Percentiles rank a stretch among this genome's conserved stretches.
Evolutionary conservation across 37 sponge, comb jelly and placozoan species (phyloP).

Genomic region (Ianthella basta): DNA sequence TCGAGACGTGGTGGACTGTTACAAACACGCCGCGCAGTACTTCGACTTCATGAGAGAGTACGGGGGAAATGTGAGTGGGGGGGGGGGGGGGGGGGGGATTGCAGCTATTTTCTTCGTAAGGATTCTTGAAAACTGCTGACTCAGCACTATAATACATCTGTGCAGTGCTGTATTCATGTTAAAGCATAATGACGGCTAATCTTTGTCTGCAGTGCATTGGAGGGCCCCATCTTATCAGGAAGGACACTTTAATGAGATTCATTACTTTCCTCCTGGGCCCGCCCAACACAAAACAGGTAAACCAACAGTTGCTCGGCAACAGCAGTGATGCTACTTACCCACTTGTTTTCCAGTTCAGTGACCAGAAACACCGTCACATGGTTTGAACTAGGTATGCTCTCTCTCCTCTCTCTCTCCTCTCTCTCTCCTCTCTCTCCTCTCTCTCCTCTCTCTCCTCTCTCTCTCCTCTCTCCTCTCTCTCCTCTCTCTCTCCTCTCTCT

Average conservation of each 20-base stretch:
- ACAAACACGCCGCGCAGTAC: constrained; percentile 65
- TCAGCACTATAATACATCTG: too few species aligned
- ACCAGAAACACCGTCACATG: neutral
- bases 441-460: neutral
- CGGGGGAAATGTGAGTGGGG: neutral
- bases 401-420: neutral
- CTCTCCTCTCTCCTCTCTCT: neutral
- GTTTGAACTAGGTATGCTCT: neutral
- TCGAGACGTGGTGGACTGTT: constrained; percentile 69
- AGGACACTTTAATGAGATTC: constrained; percentile 59
- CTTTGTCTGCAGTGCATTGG: constrained; percentile 37
- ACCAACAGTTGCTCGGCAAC: neutral
- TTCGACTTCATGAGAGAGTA: constrained; percentile 57
- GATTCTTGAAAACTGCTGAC: too few species aligned
- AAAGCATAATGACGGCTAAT: too few species aligned
- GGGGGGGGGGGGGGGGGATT: neutral
- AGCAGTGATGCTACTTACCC: too few species aligned
- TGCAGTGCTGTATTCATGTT: too few species aligned
- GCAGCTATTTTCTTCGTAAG: neutral
- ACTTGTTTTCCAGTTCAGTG: too few species aligned
- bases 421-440: neutral
- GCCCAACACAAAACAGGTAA: constrained; percentile 24
- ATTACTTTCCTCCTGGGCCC: constrained; percentile 64
- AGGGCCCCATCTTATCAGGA: constrained; percentile 48
- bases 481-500: neutral